Evolutionary conservation across 2,888 invertebrate genomes (phyloP), one percentile per base, ranked within the genome.

Genomic region (Chrysotoxum bicinctum): DNA sequence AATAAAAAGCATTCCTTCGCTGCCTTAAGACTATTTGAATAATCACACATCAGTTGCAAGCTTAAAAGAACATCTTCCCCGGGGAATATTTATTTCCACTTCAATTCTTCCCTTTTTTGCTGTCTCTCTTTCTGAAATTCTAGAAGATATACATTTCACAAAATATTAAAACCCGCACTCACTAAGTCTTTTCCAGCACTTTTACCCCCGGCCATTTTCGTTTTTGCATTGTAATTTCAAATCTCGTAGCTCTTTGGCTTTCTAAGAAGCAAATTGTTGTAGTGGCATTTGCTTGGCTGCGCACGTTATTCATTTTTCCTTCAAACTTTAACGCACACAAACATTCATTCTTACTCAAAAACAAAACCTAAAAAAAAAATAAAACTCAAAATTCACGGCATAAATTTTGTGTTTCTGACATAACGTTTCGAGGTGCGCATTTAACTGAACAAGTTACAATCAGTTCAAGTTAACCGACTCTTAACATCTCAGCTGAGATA

Each of bases 391-490:
- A 68, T 62, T 54, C 54, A 78, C 73, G 54, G 48, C 48, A 62
- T 62, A 78, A 64, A 69, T 83, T 73, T 48, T 40, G 43, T 78
- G 83, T 74, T 83, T 68, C 68, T 73, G 78, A 83, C 78, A 83
- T 72, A 37, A 50, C 3, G 50, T 50, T 50, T 50, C 23, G 14
- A 26, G 14, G 35, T n/a, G n/a, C 37, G 23, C 68, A 68, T 82
- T 77, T 77, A 77, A 32, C 50, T 16, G 74, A 69, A 83, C 68
- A 78, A 62, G 23, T 23, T 40, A 40, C 69, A 83, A 74, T 78
- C 69, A 79, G 83, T 83, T 83, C 50, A 69, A 78, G 68, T 74
- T 70, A 74, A 79, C 68, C 69, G 50, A 37, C 32, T 64, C 37
- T 78, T 21, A 16, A 37, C 30, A 48, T 62, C 43, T 23, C 19